Percentiles rank a stretch among this genome's conserved stretches.
Evolutionary conservation across 1,140 invertebrate species (phyloP).

Genomic region (Leptopilina boulardi): DNA sequence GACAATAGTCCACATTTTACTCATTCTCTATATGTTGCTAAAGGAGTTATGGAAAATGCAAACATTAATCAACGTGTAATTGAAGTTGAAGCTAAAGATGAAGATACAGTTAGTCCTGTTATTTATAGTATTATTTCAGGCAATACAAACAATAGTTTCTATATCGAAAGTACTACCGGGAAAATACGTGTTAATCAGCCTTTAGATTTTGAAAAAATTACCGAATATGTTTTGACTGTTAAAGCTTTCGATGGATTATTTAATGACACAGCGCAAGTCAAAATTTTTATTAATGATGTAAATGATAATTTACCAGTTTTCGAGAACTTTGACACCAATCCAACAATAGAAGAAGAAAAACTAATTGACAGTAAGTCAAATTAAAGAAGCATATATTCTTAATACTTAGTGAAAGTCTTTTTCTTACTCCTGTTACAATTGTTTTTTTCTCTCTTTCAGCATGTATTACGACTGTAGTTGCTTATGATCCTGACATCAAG

Average conservation of each 20-base stretch:
- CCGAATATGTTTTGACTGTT: constrained; percentile 86
- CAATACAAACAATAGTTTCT: constrained; percentile 86
- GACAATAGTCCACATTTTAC: constrained; percentile 84
- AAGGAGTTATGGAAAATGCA: constrained; percentile 87
- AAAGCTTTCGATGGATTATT: constrained; percentile 87
- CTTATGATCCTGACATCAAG: constrained; percentile 90
- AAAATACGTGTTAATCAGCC: constrained; percentile 85
- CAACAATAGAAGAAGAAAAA: constrained; percentile 83
- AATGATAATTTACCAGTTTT: constrained; percentile 91
- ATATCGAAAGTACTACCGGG: constrained; percentile 86
- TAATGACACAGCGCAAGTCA: constrained; percentile 85
- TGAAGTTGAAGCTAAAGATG: constrained; percentile 88
- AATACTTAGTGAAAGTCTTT: no score
- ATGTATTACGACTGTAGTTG: constrained; percentile 76
- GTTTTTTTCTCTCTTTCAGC: constrained; percentile 68
- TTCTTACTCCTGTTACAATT: not conserved
- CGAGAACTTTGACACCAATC: constrained; percentile 79
- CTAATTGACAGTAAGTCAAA: constrained; percentile 79
- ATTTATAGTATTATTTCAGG: constrained; percentile 87
- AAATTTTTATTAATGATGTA: constrained; percentile 87
- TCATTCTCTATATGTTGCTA: constrained; percentile 83
- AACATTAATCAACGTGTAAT: constrained; percentile 88
- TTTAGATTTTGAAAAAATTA: constrained; percentile 91
- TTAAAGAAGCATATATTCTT: not conserved
- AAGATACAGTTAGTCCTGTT: constrained; percentile 88